A percentile compares a stretch with the other conserved stretches of the same genome.
Evolutionary conservation across 2,888 invertebrate species (phyloP).

Genomic region (Epiperipatus broadwayi): DNA sequence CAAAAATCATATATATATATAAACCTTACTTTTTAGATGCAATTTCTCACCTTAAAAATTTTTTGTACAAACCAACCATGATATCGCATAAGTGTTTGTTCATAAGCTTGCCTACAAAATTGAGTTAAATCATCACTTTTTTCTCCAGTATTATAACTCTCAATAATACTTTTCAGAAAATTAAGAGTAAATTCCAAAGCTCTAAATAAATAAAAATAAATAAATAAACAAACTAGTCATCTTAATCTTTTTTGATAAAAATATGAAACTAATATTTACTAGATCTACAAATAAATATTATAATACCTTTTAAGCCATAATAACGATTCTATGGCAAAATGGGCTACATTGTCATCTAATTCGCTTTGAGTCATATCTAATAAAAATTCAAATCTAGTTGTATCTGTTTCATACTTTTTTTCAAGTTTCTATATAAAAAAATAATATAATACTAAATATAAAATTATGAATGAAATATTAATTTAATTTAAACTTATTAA

Average conservation of each 20-base stretch:
- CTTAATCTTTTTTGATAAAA: too few relatives aligned
- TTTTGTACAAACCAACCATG: slow-evolving; percentile 57
- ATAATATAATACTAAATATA: slow-evolving; percentile 18
- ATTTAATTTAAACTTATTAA: too few relatives aligned
- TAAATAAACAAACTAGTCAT: too few relatives aligned
- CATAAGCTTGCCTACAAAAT: slow-evolving; percentile 45
- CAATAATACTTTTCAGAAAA: slow-evolving; percentile 38
- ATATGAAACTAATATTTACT: slow-evolving; percentile 4
- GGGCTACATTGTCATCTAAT: slow-evolving; percentile 33
- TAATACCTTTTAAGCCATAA: slow-evolving; percentile 52
- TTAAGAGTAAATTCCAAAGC: slow-evolving; percentile 42
- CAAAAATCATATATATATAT: too few relatives aligned
- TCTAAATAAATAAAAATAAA: slow-evolving; percentile 29
- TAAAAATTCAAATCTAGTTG: slow-evolving; percentile 37
- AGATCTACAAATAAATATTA: not conserved
- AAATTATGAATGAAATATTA: too few relatives aligned
- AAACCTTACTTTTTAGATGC: too few relatives aligned
- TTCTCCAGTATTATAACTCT: slow-evolving; percentile 31
- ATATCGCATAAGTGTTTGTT: slow-evolving; percentile 46
- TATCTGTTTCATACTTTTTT: slow-evolving; percentile 20
- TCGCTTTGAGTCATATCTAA: slow-evolving; percentile 48
- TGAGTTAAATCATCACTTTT: slow-evolving; percentile 39
- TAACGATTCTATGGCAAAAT: slow-evolving; percentile 40
- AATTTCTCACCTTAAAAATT: slow-evolving; percentile 48
- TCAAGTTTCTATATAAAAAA: slow-evolving; percentile 22